Percentiles rank a stretch among this genome's conserved stretches.
Evolutionary conservation across 2,113 vertebrate species (phyloP).

Genomic region (Anolis sagrei): DNA sequence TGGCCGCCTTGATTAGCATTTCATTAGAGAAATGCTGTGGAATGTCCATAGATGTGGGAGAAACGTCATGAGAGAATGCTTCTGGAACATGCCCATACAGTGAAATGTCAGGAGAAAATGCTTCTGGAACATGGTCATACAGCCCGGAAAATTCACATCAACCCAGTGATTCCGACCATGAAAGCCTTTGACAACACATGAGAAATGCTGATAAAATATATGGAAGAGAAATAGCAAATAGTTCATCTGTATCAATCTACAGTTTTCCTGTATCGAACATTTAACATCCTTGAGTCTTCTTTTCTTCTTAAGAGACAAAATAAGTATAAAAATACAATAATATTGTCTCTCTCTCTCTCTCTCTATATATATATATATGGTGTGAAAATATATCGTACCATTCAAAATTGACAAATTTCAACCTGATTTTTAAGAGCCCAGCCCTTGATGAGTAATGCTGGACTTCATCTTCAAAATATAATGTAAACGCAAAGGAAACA

Average conservation of each 20-base stretch:
- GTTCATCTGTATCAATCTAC: background rate
- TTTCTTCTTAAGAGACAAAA: background rate
- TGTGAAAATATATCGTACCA: background rate
- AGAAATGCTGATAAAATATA: background rate
- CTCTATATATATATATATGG: no score
- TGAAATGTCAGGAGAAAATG: no score
- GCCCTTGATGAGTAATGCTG: background rate
- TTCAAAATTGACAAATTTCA: background rate
- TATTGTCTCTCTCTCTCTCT: no score
- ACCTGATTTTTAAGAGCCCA: background rate
- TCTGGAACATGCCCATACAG: no score
- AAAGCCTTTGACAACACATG: no score
- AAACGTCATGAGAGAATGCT: no score
- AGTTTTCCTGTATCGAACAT: background rate
- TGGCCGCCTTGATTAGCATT: no score
- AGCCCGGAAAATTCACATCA: no score
- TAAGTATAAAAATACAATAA: conserved; percentile 1
- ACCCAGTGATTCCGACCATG: no score
- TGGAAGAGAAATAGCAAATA: background rate
- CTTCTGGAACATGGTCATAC: no score
- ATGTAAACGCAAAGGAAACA: background rate
- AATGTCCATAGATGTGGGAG: no score
- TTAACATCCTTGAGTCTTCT: background rate
- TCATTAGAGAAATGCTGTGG: no score
- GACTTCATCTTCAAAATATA: background rate